Evolutionary conservation across 2,888 invertebrate genomes (phyloP).

Genomic region (Polylopha cassiicola): DNA sequence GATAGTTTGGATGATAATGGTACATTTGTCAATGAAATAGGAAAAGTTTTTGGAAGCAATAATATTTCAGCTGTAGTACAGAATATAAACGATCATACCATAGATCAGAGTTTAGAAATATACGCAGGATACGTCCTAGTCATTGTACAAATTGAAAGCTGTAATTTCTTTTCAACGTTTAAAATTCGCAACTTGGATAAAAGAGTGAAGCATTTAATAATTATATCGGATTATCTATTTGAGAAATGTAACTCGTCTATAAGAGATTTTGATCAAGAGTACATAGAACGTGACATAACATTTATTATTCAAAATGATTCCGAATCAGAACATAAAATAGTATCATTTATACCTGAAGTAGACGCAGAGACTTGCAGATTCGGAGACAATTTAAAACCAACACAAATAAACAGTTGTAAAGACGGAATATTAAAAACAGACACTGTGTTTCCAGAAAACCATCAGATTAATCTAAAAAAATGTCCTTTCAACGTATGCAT

Average conservation of each 20-base stretch:
- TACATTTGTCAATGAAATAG: slow-evolving; percentile 26
- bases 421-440: slow-evolving; percentile 31
- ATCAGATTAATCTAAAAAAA: slow-evolving; percentile 39
- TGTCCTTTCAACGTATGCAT: slow-evolving; percentile 53
- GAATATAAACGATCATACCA: slow-evolving; percentile 7
- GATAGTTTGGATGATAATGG: slow-evolving; percentile 17
- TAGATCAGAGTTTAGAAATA: slow-evolving; percentile 11
- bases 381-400: slow-evolving; percentile 25
- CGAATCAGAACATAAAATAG: slow-evolving; percentile 26
- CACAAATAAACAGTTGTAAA: slow-evolving; percentile 37
- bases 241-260: slow-evolving; percentile 26
- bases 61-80: slow-evolving; percentile 24
- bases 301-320: slow-evolving; percentile 33
- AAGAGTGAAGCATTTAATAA: slow-evolving; percentile 36
- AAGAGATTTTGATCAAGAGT: slow-evolving; percentile 25
- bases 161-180: slow-evolving; percentile 26
- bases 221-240: slow-evolving; percentile 28
- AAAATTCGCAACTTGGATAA: slow-evolving; percentile 24
- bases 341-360: slow-evolving; percentile 38
- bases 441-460: slow-evolving; percentile 39
- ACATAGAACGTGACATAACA: slow-evolving; percentile 37
- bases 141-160: slow-evolving; percentile 31
- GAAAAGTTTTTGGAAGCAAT: slow-evolving; percentile 23
- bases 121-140: slow-evolving; percentile 25
- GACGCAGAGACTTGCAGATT: slow-evolving; percentile 37